A percentile compares a stretch with the other conserved stretches of the same genome.
Conservation (phyloP, 2,113 vertebrate species). For the Panthera tigris region DNA sequence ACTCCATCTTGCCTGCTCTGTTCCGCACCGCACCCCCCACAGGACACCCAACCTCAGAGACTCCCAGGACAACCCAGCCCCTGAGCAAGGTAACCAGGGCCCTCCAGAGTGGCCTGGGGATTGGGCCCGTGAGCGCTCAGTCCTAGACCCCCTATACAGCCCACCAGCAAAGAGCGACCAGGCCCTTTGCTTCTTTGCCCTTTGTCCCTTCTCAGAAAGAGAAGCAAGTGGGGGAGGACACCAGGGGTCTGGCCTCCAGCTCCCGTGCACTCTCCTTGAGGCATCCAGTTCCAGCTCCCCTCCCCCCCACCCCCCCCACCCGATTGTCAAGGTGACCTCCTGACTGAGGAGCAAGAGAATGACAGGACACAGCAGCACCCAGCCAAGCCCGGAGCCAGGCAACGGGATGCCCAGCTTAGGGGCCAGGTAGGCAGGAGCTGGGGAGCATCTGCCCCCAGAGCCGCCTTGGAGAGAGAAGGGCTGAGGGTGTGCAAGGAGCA, state of each 20-base stretch:
- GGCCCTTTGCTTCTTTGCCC: background rate
- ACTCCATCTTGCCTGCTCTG: background rate
- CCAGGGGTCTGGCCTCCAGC: background rate
- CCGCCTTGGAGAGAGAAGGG: background rate
- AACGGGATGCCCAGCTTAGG: background rate
- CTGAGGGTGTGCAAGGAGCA: accelerated
- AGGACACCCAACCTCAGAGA: too few species aligned
- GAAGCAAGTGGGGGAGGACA: accelerated
- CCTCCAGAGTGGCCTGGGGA: background rate
- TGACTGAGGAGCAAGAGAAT: constrained; percentile 40
- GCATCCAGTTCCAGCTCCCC: background rate
- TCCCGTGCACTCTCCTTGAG: background rate
- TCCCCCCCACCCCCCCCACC: background rate
- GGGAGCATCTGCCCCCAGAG: too few species aligned
- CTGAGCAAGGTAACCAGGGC: background rate
- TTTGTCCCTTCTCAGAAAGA: background rate
- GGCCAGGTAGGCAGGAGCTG: background rate
- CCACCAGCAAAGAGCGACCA: background rate
- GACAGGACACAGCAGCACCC: background rate
- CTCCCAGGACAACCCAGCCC: background rate
- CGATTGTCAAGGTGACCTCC: constrained; percentile 60
- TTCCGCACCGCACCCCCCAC: background rate
- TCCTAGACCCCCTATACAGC: background rate
- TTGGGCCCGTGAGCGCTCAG: background rate
- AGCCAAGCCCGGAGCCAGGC: background rate